Conservation (phyloP, 2,797 vertebrate species). For the Vespertilio murinus region DNA sequence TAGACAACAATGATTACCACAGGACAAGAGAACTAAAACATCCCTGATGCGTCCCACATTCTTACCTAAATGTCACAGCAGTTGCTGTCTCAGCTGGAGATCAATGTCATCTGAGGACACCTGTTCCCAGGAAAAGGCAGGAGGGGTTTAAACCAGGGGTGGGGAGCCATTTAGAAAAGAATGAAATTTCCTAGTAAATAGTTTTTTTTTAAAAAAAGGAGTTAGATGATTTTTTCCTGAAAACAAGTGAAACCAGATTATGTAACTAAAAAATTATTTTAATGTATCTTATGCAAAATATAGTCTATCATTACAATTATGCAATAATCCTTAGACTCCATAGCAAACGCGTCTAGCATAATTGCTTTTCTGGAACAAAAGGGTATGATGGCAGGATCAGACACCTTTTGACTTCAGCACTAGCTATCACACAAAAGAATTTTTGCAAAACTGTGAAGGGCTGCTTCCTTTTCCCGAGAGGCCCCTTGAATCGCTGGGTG, state of each 20-base stretch:
- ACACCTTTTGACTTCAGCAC: accelerated
- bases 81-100: background rate
- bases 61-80: background rate
- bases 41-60: accelerated
- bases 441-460: background rate
- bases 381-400: background rate
- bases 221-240: background rate
- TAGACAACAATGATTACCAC: background rate
- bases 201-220: background rate
- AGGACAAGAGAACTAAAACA: accelerated
- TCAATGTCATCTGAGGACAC: background rate
- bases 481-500: accelerated
- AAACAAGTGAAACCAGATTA: background rate
- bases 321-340: background rate
- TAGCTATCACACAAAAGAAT: background rate
- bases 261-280: background rate
- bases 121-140: background rate
- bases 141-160: background rate
- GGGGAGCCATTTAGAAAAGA: background rate
- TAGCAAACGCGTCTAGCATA: background rate
- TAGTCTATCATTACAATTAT: background rate
- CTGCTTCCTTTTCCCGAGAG: background rate
- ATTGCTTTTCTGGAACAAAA: background rate
- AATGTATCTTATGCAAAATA: background rate
- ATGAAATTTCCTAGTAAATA: background rate